Evolutionary conservation across 2,797 vertebrate genomes (phyloP), one percentile per base, ranked within the genome.

Genomic region (Buceros bicornis): DNA sequence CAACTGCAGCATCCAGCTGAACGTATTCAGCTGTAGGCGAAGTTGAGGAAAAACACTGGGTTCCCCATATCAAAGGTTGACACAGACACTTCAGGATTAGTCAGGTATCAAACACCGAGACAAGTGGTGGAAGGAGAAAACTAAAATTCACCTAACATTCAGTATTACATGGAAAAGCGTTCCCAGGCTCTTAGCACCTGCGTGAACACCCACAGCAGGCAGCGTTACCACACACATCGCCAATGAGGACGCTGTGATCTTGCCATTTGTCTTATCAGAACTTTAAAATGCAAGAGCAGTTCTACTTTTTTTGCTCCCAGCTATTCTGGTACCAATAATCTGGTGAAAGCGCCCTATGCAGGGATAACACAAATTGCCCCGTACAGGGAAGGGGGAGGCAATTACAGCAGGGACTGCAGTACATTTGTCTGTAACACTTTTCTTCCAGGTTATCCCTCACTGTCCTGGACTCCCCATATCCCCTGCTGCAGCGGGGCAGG

Each of bases 181-280:
- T 74, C 28, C n/a, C 47, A 48, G 51, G 33, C 24, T 85, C 21
- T 35, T 8, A 60, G 80, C 57, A 67, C 67, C 9, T 53, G 48
- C 8, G 1, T 40, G 40, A 57, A 64, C 47, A 82, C 58, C 26
- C 82, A 67, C 4, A 2, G 71, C 53, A 14, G 67, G 53, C 66
- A 47, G 16, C 4, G 2, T 22, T 60, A 16, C 15, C 73, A 60
- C 29, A 48, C 0, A 0, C 11, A 19, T 47, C 83, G 77, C 37
- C 60, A 82, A 5, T 24, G 5, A 51, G 8, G 17, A 42, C 43
- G 50, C 60, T 37, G 14, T 40, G 54, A 67, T 45, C 43, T 40
- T 67, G 43, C 16, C 11, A 8, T 69, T 71, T 67, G 40, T 71
- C 33, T 84, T 29, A 70, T 2, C 13, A 43, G 29, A 64, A 54